phyloP scores from a whole-genome alignment of 2,113 vertebrate species.

The Crocuta crocuta region DNA sequence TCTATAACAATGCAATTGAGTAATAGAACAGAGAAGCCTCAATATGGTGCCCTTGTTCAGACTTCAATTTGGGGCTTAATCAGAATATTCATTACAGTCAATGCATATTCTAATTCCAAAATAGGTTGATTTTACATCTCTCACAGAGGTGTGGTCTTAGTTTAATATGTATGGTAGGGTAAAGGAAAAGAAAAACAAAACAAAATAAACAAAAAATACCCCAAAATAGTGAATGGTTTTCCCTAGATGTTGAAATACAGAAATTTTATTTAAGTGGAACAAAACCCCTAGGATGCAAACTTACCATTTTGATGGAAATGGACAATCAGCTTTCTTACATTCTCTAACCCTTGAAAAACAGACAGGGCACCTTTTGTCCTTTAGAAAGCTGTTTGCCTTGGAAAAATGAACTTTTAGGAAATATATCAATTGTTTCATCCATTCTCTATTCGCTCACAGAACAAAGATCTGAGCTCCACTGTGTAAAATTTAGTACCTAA shows the following conservation, averaged over 20 bases:
- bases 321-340: background rate
- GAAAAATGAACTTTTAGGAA: background rate
- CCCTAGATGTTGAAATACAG: background rate
- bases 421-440: background rate
- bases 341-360: background rate
- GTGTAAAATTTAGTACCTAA: background rate
- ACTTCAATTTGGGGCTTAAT: conserved; percentile 64
- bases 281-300: background rate
- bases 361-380: background rate
- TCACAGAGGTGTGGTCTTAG: rapidly evolving
- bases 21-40: background rate
- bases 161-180: background rate
- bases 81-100: background rate
- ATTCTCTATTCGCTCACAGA: background rate
- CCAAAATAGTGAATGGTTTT: background rate
- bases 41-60: background rate
- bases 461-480: background rate
- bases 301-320: conserved; percentile 2
- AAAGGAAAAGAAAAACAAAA: background rate
- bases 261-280: background rate
- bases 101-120: conserved; percentile 33
- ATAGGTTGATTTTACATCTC: background rate
- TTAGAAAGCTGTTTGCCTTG: background rate
- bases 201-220: no score
- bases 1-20: background rate